phyloP scores from a whole-genome alignment of 2,113 vertebrate genomes.

The Uropsilus gracilis region DNA sequence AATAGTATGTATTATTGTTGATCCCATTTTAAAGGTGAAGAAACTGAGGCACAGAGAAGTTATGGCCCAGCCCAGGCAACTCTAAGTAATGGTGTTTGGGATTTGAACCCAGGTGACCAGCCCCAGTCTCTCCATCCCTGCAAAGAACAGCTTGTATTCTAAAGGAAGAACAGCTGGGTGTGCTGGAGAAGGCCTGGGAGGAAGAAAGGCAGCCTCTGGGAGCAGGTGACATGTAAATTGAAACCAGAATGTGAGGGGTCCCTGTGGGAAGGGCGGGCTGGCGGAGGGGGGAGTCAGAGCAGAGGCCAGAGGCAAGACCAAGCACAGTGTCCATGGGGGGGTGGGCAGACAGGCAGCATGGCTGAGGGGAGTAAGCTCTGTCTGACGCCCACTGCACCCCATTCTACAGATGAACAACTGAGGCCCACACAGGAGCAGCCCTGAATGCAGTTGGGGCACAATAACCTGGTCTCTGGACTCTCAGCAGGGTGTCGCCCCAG shows the following conservation, averaged over 20 bases:
- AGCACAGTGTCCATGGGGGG: accelerated
- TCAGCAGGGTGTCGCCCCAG: neutral
- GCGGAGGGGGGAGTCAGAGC: too few species aligned
- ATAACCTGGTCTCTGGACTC: neutral
- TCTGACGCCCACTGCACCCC: neutral
- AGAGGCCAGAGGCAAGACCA: neutral
- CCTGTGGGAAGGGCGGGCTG: neutral
- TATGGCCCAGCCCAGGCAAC: neutral
- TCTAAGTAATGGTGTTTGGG: neutral
- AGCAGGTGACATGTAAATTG: neutral
- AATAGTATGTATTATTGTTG: neutral
- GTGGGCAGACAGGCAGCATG: too few species aligned
- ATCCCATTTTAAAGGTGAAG: neutral
- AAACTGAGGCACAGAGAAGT: neutral
- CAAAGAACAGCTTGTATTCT: neutral
- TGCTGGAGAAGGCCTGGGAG: neutral
- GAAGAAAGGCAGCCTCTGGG: neutral
- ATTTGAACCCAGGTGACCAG: neutral
- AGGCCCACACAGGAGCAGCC: neutral
- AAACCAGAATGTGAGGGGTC: neutral
- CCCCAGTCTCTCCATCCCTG: neutral
- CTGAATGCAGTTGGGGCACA: neutral
- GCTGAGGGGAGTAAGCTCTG: neutral
- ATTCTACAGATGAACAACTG: neutral
- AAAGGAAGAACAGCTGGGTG: neutral